Conservation (phyloP, 2,888 invertebrate genomes). For the Apodemia mormo region DNA sequence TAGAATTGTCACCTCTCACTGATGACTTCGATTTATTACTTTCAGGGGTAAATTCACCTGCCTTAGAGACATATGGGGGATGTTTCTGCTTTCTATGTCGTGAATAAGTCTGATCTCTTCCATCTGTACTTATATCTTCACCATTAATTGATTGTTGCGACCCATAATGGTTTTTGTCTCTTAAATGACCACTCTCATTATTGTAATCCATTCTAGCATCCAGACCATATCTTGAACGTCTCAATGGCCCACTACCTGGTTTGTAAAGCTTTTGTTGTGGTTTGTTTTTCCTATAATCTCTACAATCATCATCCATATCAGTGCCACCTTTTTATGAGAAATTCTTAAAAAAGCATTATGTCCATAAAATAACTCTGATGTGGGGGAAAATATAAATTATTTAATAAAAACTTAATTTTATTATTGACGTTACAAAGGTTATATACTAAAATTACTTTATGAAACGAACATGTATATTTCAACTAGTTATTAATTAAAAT, state of each 20-base stretch:
- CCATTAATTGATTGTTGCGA: slow-evolving; percentile 68
- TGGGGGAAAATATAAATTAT: slow-evolving; percentile 6
- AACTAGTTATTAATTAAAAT: slow-evolving; percentile 27
- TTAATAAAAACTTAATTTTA: slow-evolving; percentile 34
- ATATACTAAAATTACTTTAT: slow-evolving; percentile 49
- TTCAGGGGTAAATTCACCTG: slow-evolving; percentile 59
- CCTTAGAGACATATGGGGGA: slow-evolving; percentile 67
- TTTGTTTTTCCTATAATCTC: slow-evolving; percentile 83
- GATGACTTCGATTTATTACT: slow-evolving; percentile 58
- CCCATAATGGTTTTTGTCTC: slow-evolving; percentile 61
- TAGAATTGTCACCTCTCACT: slow-evolving; percentile 66
- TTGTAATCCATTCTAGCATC: slow-evolving; percentile 81
- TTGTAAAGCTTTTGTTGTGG: slow-evolving; percentile 87
- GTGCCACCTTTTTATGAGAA: slow-evolving; percentile 51
- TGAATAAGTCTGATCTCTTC: slow-evolving; percentile 52
- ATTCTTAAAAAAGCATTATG: slow-evolving; percentile 51
- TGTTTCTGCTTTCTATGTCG: slow-evolving; percentile 73
- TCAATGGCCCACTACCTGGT: slow-evolving; percentile 89
- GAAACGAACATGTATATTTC: slow-evolving; percentile 39
- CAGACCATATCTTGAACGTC: slow-evolving; percentile 83
- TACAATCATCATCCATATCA: slow-evolving; percentile 81
- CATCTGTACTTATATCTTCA: slow-evolving; percentile 49
- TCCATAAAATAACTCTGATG: slow-evolving; percentile 35
- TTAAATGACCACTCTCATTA: slow-evolving; percentile 54
- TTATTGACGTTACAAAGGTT: slow-evolving; percentile 55